Evolutionary conservation across 2,797 vertebrate genomes (phyloP).

Genomic region (Syngnathus rostellatus): DNA sequence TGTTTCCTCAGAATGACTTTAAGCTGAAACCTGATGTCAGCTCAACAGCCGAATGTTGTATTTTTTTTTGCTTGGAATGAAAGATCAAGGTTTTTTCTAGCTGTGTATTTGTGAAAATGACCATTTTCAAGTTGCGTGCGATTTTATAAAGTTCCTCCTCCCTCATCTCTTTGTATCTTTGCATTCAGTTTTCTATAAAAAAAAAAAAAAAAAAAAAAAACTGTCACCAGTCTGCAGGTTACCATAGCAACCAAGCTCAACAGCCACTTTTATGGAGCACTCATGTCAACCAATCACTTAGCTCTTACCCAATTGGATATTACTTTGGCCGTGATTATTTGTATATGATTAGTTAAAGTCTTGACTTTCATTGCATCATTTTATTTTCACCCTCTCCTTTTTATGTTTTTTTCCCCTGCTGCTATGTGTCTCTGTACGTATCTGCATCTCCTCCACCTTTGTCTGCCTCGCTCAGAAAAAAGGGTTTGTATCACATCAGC

Average conservation of each 20-base stretch:
- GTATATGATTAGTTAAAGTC: constrained; percentile 19
- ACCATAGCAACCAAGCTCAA: constrained; percentile 55
- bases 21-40: no score
- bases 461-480: constrained; percentile 17
- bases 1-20: no score
- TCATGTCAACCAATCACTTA: constrained; percentile 32
- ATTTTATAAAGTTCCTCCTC: constrained; percentile 5
- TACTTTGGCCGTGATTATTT: constrained; percentile 30
- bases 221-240: constrained; percentile 58
- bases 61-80: no score
- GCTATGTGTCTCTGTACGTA: constrained; percentile 1
- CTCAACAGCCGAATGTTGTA: no score
- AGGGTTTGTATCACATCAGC: constrained; percentile 22
- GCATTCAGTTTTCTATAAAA: constrained; percentile 45
- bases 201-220: constrained; percentile 42
- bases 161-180: constrained; percentile 23
- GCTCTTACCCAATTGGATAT: constrained; percentile 38
- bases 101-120: background rate
- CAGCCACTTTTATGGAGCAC: constrained; percentile 35
- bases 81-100: background rate
- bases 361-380: constrained; percentile 23
- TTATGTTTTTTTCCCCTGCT: background rate
- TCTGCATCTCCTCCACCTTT: constrained; percentile 5
- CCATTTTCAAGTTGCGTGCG: background rate
- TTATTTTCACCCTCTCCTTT: constrained; percentile 10